Evolutionary conservation across 1,140 invertebrate genomes (phyloP).

Genomic region (Dufourea novaeangliae): DNA sequence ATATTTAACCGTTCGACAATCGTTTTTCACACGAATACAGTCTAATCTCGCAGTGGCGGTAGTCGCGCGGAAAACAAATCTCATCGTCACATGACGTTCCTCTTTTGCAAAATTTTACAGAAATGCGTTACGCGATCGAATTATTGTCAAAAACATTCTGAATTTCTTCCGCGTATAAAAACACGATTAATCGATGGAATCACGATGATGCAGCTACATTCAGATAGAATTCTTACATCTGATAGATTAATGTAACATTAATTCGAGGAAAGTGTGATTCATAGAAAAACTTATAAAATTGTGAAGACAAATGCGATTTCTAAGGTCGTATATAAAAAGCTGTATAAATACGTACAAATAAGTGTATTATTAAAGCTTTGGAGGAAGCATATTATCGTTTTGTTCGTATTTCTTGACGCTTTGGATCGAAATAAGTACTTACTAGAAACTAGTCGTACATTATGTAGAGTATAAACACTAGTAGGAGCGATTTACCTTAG

Average conservation of each 20-base stretch:
- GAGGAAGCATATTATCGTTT: conserved; percentile 2
- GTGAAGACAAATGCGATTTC: neutral
- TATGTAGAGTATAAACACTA: neutral
- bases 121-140: neutral
- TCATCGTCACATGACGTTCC: neutral
- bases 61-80: neutral
- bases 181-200: neutral
- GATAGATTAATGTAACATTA: neutral
- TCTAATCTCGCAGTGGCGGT: neutral
- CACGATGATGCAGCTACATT: no score
- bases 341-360: conserved; percentile 50
- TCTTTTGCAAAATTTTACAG: neutral
- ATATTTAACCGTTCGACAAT: neutral
- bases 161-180: neutral
- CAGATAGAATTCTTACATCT: neutral
- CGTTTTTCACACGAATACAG: no score
- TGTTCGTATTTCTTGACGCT: neutral
- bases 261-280: neutral
- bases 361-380: conserved; percentile 38
- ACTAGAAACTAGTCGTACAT: neutral
- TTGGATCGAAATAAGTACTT: conserved; percentile 5
- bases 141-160: neutral
- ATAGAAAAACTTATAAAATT: conserved; percentile 32
- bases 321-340: conserved; percentile 46
- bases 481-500: no score